Base-by-base conservation (phyloP, 2,888 invertebrate genomes). In the Hybos culiciformis region DNA sequence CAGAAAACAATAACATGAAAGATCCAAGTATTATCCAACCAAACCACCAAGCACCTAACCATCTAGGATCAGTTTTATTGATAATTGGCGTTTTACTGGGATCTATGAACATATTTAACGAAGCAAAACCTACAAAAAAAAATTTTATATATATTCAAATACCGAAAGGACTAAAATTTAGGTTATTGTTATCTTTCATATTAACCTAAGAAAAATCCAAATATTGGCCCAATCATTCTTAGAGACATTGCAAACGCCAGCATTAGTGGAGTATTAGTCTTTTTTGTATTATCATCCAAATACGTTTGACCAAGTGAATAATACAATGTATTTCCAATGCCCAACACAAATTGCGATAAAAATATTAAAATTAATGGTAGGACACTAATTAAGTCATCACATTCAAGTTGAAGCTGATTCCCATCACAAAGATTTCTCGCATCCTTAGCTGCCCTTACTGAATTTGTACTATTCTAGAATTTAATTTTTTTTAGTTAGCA, bases 31-130 rank as follows among this genome's bases (percentile, higher is more conserved):
- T 64, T 19, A 72, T 68, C 74, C 75, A 75, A 12, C 78, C 81
- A n/a, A 81, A 63, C 82, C 82, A 83, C 81, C 81, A 83, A 9
- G 82, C 81, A 17, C 82, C 83, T 50, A 66, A 60, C 81, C 81
- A 83, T 50, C 80, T 66, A 3, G 80, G 78, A 58, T 77, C 75
- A 44, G 70, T 68, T 37, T 67, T 66, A 37, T 68, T 69, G 24
- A 78, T 77, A 8, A 76, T 56, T 1, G 78, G 78, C 8, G 73
- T 75, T 37, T 75, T 65, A 2, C 60, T 63, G 1, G 77, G 75
- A 54, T 75, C 74, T 42, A 78, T 75, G 54, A 74, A 78, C 2
- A 72, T 54, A 50, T 70, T 73, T 5, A 77, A 56, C 7, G 71
- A 70, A 3, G 62, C 26, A 39, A 52, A 66, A 20, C 66, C 64